phyloP scores from a whole-genome alignment of 2,797 vertebrate species.

The Anisognathus igniventris region DNA sequence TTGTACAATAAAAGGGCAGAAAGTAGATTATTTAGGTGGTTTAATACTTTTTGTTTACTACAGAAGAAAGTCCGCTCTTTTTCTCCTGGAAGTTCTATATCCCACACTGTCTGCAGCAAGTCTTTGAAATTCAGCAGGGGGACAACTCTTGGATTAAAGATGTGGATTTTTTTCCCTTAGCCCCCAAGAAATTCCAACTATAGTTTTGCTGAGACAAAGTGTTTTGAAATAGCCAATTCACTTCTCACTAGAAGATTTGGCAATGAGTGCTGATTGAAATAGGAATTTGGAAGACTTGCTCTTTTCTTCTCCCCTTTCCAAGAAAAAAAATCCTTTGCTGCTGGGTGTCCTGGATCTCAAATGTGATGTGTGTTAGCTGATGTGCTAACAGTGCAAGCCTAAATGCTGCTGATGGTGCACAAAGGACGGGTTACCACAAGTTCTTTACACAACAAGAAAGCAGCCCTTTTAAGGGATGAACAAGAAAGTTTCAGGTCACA shows the following conservation, averaged over 20 bases:
- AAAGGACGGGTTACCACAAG: background rate
- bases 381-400: background rate
- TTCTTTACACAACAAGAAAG: background rate
- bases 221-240: conserved; percentile 38
- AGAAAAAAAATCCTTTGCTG: background rate
- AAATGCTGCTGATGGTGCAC: conserved; percentile 10
- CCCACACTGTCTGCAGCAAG: background rate
- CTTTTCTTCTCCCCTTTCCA: background rate
- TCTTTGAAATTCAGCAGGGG: conserved; percentile 51
- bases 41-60: background rate
- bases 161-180: conserved; percentile 20
- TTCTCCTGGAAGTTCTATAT: background rate
- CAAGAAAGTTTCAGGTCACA: background rate
- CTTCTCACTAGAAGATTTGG: conserved; percentile 27
- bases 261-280: conserved; percentile 31
- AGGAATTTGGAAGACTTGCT: conserved; percentile 14
- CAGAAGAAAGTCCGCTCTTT: background rate
- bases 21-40: background rate
- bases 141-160: conserved; percentile 43
- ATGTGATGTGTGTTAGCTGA: background rate
- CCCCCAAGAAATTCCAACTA: conserved; percentile 45
- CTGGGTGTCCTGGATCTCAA: background rate
- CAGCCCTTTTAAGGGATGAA: background rate
- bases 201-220: conserved; percentile 49
- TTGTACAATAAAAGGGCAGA: background rate